These are phyloP conservation scores for Colaptes auratus DNA, from an alignment of 2,113 vertebrate genomes.

Conservation along the genomic window DNA sequence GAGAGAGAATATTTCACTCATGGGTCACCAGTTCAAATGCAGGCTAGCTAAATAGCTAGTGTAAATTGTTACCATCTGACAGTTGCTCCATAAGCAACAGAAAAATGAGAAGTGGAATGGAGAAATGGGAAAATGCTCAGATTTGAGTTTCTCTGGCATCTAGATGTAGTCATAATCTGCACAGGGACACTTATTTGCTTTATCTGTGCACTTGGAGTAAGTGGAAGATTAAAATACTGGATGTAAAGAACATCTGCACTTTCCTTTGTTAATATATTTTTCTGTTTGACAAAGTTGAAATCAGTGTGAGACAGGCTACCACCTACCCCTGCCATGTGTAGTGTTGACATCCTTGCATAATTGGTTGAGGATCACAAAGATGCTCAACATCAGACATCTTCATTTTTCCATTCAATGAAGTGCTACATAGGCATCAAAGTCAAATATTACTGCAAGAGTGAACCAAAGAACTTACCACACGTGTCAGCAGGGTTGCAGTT, in stretches of 20 bases:
- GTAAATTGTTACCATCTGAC: constrained; percentile 40
- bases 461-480: not conserved
- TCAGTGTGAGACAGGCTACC: not conserved
- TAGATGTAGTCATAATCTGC: not conserved
- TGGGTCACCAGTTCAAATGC: constrained; percentile 57
- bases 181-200: not conserved
- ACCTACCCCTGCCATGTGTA: not conserved
- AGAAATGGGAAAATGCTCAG: not conserved
- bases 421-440: not conserved
- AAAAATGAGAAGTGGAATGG: no score
- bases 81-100: constrained; percentile 45
- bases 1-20: constrained; percentile 37
- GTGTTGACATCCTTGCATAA: not conserved
- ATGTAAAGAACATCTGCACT: not conserved
- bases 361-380: not conserved
- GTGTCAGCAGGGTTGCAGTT: not conserved
- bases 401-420: not conserved
- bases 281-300: not conserved
- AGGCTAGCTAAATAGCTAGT: constrained; percentile 37
- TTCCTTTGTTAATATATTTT: not conserved
- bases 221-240: not conserved
- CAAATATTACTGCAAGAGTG: not conserved
- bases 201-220: not conserved
- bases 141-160: not conserved
- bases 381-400: not conserved